These are phyloP conservation scores for Andrena bucephala DNA, from an alignment of 2,888 invertebrate genomes.

Conservation along the genomic window DNA sequence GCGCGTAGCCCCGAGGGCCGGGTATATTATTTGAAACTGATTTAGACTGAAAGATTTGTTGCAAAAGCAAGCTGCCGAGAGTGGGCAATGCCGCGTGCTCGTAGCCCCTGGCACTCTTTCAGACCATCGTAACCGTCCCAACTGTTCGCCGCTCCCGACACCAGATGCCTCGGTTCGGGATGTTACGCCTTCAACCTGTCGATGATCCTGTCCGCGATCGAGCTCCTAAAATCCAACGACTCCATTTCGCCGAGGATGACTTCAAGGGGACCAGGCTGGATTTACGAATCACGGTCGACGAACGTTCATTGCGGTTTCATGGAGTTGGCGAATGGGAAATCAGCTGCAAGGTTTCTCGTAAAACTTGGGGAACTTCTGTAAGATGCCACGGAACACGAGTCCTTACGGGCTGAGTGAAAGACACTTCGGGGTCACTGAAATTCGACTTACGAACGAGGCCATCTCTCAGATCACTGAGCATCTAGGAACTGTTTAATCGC, in stretches of 20 bases:
- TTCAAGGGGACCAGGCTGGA: neutral
- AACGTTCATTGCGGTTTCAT: neutral
- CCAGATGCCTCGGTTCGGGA: constrained; percentile 50
- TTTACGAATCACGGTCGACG: too few species aligned
- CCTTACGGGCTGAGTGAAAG: neutral
- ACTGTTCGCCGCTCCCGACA: constrained; percentile 63
- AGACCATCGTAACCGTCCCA: constrained; percentile 61
- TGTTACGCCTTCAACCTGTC: constrained; percentile 74
- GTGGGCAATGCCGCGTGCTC: constrained; percentile 55
- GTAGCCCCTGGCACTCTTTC: constrained; percentile 68
- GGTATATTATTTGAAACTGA: constrained; percentile 82
- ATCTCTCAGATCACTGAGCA: neutral
- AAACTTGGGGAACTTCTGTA: neutral
- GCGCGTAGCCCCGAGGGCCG: constrained; percentile 58
- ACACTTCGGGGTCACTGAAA: neutral
- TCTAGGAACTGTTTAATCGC: neutral
- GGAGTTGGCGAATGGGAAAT: too few species aligned
- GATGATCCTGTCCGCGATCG: constrained; percentile 68
- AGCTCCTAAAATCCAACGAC: constrained; percentile 67
- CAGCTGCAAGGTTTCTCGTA: neutral
- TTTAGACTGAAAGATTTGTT: constrained; percentile 84
- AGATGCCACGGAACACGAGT: neutral
- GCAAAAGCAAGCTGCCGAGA: constrained; percentile 74
- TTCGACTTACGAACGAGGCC: neutral
- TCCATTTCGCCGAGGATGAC: constrained; percentile 26